Base-by-base conservation (phyloP, 2,113 vertebrate genomes). In the Recurvirostra avosetta region DNA sequence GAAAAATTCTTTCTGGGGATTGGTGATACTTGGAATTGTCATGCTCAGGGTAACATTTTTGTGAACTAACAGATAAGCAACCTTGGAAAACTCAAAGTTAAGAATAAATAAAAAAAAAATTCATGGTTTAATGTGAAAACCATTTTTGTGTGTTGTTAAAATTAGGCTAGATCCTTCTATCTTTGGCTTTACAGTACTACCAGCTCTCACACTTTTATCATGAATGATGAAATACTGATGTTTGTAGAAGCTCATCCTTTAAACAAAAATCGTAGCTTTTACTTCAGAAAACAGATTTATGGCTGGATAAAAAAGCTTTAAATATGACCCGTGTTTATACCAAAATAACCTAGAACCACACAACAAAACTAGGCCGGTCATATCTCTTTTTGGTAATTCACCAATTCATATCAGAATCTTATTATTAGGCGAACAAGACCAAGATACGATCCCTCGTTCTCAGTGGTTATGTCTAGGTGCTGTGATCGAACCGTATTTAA, bases 51-150 rank as follows among this genome's bases (percentile, higher is more conserved):
- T 91, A 90, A 43, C 41, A 36, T 26, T 83, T 70, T 15, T 88
- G 75, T 91, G 83, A 92, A 78, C 34, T 77, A 77, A 86, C 47
- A 86, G 86, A 82, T 90, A 81, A 96, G 88, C 34, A 87, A 16
- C 40, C 34, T 67, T 89, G 50, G 72, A 78, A 96, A 94, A 90
- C 50, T 79, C 27, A 11, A 80, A 58, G 40, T 38, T 2, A 27
- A 93, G 86, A 88, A 72, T 70, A 90, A 94, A 88, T 72, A 19
- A 47, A 43, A 85, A 83, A 76, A 87, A 58, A 41, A 11, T 70
- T 2, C 0, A 41, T 91, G 49, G 34, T 45, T 75, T 91, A 86
- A 95, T 73, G 53, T 79, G 62, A 86, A 94, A 96, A 78, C 21
- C 32, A 8, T 40, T 94, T 94, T 79, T 92, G 21, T 5, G 0